These are phyloP conservation scores for Amitus sp. DNA, from an alignment of 2,888 invertebrate genomes.

Conservation along the genomic window DNA sequence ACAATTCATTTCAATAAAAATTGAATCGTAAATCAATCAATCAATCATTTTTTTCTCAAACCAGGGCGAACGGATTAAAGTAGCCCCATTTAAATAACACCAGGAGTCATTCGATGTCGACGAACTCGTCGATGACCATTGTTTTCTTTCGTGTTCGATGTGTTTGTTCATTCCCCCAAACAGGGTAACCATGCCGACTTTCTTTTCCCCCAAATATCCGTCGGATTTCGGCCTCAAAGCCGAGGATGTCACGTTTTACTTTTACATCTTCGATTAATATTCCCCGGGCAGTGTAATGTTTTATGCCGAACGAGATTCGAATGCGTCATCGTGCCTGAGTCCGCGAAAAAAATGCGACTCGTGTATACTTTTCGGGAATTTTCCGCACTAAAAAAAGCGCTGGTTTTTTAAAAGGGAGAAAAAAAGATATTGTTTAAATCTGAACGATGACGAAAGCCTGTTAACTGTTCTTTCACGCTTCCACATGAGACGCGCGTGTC, in stretches of 20 bases:
- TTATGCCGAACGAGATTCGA: neutral
- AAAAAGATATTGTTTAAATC: neutral
- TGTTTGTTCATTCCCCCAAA: too few species aligned
- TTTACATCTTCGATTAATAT: slow-evolving; percentile 8
- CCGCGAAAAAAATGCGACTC: too few species aligned
- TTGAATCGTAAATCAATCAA: too few species aligned
- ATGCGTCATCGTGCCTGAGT: too few species aligned
- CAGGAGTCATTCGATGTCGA: too few species aligned
- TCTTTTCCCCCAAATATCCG: neutral
- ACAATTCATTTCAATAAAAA: too few species aligned
- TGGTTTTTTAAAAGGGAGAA: neutral
- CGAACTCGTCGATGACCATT: too few species aligned
- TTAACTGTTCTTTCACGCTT: slow-evolving; percentile 61
- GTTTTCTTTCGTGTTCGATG: too few species aligned
- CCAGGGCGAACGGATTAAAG: too few species aligned
- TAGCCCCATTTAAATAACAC: too few species aligned
- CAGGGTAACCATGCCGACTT: slow-evolving; percentile 37
- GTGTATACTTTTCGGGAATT: neutral
- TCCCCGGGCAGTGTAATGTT: neutral
- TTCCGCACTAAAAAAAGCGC: neutral
- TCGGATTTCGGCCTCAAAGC: neutral
- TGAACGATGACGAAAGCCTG: slow-evolving; percentile 25
- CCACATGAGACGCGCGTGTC: slow-evolving; percentile 38
- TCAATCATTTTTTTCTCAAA: too few species aligned
- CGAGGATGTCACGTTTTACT: slow-evolving; percentile 3